These are phyloP conservation scores for Phlogophora meticulosa DNA, from an alignment of 2,888 invertebrate genomes.

Conservation along the genomic window DNA sequence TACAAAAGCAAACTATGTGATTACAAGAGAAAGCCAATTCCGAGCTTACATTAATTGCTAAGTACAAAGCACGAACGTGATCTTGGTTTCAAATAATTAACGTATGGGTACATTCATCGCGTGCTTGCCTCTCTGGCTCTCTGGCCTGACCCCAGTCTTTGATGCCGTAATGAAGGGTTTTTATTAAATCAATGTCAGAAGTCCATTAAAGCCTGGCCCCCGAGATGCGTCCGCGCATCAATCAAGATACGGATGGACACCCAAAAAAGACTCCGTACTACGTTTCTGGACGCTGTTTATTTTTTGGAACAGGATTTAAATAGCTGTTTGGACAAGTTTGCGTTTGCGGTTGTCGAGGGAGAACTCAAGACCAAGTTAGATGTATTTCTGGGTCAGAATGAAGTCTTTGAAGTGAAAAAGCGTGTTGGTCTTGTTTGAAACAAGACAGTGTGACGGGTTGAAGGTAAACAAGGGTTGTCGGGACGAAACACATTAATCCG, in stretches of 20 bases:
- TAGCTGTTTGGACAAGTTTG: slow-evolving; percentile 66
- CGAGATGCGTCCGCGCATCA: slow-evolving; percentile 80
- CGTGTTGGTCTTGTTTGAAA: slow-evolving; percentile 53
- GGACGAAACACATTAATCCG: slow-evolving; percentile 69
- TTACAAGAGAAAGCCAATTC: slow-evolving; percentile 72
- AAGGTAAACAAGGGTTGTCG: slow-evolving; percentile 67
- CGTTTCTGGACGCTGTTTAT: slow-evolving; percentile 70
- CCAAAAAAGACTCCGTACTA: slow-evolving; percentile 69
- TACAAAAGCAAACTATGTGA: slow-evolving; percentile 66
- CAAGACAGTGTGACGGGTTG: slow-evolving; percentile 61
- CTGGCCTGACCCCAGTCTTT: slow-evolving; percentile 71
- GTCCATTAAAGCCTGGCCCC: slow-evolving; percentile 86
- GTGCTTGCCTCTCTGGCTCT: slow-evolving; percentile 48
- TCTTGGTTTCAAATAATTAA: slow-evolving; percentile 74
- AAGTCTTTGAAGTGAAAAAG: slow-evolving; percentile 30
- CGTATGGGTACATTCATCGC: slow-evolving; percentile 55
- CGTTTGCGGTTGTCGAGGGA: slow-evolving; percentile 41
- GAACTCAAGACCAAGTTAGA: neutral
- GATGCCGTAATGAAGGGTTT: slow-evolving; percentile 89
- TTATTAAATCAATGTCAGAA: slow-evolving; percentile 91
- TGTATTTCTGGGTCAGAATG: slow-evolving; percentile 18
- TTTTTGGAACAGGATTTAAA: slow-evolving; percentile 74
- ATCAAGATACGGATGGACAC: slow-evolving; percentile 84
- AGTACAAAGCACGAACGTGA: slow-evolving; percentile 64
- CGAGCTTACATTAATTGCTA: slow-evolving; percentile 72